These are phyloP conservation scores for Mycalesis mineus DNA, from an alignment of 2,888 invertebrate genomes.

Conservation along the genomic window DNA sequence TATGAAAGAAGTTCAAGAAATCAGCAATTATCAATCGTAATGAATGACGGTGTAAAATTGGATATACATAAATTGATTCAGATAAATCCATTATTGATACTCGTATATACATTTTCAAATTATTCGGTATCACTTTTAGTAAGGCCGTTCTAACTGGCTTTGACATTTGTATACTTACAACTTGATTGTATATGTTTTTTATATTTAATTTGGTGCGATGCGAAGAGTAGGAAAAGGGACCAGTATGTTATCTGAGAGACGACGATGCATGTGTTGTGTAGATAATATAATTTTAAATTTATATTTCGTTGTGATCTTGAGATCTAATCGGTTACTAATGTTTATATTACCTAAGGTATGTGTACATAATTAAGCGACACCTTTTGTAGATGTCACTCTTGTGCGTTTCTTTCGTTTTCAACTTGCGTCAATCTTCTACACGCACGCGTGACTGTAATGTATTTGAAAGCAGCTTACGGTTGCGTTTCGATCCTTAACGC, in stretches of 20 bases:
- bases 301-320: conserved; percentile 57
- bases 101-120: too few relatives aligned
- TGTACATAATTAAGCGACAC: conserved; percentile 36
- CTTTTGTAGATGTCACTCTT: neutral
- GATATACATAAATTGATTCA: neutral
- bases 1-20: too few relatives aligned
- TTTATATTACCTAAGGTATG: conserved; percentile 48
- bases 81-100: too few relatives aligned
- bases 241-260: conserved; percentile 47
- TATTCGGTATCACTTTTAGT: too few relatives aligned
- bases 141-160: too few relatives aligned
- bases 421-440: neutral
- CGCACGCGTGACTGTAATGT: too few relatives aligned
- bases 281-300: conserved; percentile 33
- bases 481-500: too few relatives aligned
- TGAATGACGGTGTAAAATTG: too few relatives aligned
- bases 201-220: conserved; percentile 44
- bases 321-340: conserved; percentile 59
- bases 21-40: too few relatives aligned
- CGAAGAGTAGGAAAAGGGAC: conserved; percentile 50
- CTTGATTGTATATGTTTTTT: conserved; percentile 7
- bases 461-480: too few relatives aligned
- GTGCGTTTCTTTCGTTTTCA: neutral
- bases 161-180: too few relatives aligned
- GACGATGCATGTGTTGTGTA: conserved; percentile 44